Base-by-base conservation (phyloP, 2,888 invertebrate genomes). In the Dorcus hopei region DNA sequence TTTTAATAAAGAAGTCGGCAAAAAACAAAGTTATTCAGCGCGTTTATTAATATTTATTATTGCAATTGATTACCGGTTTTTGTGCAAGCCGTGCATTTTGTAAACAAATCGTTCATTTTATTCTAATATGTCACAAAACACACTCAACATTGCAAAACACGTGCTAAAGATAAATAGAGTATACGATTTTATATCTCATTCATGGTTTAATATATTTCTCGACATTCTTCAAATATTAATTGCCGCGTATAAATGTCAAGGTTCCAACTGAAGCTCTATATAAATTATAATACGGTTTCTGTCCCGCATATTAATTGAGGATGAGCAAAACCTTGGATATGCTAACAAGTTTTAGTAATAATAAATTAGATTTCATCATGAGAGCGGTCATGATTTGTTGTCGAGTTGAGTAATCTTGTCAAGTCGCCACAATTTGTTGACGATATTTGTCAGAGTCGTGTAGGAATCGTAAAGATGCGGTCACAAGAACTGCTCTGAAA, bases 171-270 rank as follows among this genome's bases (percentile, higher is more conserved):
- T 45, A 45, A 45, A 45, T 45, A 45, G 5, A 45, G 23, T 45
- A 9, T 45, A 33, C n/a, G 19, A 19, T 45, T 45, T 23, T 45
- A 45, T 19, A 45, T 23, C 45, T 45, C 14, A 45, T 45, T 45
- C 45, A 45, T 45, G 23, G 45, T 45, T 45, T 45, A 45, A 45
- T 45, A 45, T 45, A 45, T 45, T 65, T 64, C 64, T 63, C 57
- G 61, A 64, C 60, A 63, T 66, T 66, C 64, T 71, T 70, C 61
- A 61, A 65, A 68, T 71, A 73, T 73, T 72, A 73, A 73, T 73
- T 71, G 70, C 69, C 63, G 61, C 63, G 61, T 65, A 64, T 61
- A 73, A 72, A 74, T 74, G 73, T 71, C 73, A 74, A 74, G 73
- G 73, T 67, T 66, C 54, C 49, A 45, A 60, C 57, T 61, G 67